phyloP scores from a whole-genome alignment of 1,140 invertebrate species.

The Phenacoccus solenopsis region DNA sequence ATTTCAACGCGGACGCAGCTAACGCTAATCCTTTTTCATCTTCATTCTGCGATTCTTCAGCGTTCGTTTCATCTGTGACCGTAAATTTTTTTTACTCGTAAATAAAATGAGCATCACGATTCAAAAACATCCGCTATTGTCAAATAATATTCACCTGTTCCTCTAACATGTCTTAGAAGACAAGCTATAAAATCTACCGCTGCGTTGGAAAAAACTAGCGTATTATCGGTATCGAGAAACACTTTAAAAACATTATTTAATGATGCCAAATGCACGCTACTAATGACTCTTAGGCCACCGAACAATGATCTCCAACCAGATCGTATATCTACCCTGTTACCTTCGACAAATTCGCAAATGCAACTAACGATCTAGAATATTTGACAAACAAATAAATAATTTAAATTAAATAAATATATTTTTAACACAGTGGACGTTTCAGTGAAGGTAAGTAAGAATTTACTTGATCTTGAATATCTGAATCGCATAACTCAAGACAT shows the following conservation, averaged over 20 bases:
- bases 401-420: not conserved
- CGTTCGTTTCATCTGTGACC: not conserved
- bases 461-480: constrained; percentile 77
- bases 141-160: constrained; percentile 34
- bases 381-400: not conserved
- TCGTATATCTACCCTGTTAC: constrained; percentile 76
- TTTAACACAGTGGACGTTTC: too few species aligned
- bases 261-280: constrained; percentile 48
- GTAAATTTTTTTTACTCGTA: not conserved
- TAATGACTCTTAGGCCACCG: constrained; percentile 71
- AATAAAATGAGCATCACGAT: not conserved
- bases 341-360: constrained; percentile 89
- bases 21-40: constrained; percentile 41
- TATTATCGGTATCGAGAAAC: constrained; percentile 81
- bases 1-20: constrained; percentile 71
- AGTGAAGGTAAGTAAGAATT: constrained; percentile 18
- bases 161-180: constrained; percentile 53
- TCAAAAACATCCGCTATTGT: not conserved
- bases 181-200: constrained; percentile 86
- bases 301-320: constrained; percentile 89
- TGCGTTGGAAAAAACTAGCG: constrained; percentile 84
- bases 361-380: constrained; percentile 76
- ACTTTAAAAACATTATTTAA: constrained; percentile 86
- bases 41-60: not conserved
- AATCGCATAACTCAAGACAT: constrained; percentile 80